Base-by-base conservation (phyloP, 2,888 invertebrate genomes). In the Pollenia griseotomentosa region DNA sequence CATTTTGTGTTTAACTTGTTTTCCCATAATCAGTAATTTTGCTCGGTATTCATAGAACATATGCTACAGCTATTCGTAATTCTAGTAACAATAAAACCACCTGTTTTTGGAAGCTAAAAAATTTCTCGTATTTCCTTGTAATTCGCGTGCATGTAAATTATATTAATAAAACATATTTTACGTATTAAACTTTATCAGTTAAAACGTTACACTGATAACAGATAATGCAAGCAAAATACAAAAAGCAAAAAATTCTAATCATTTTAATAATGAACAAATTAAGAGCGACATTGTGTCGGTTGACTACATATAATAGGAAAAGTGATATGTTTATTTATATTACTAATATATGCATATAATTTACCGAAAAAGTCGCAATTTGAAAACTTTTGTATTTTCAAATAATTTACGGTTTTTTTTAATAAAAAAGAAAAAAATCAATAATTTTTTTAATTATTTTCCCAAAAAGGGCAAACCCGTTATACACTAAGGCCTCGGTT, bases 91-190 rank as follows among this genome's bases (percentile, higher is more conserved):
- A 59, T 1, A 23, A 12, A 59, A 40, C 7, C 12, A 61, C 42
- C n/a, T 61, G 42, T 8, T 61, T 55, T 51, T 57, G 3, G 10
- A 3, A 23, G 23, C 19, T 57, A 57, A 12, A 23, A 4, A 59
- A 55, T 33, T 14, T 3, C 59, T 16, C 74, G 19, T n/a, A 61
- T 61, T 23, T 16, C 48, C 23, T 16, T 57, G 12, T 19, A 33
- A 40, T 11, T 70, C 23, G 12, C 40, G 5, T 14, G 33, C 63
- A 61, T 68, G 48, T 61, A 51, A 59, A 51, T 70, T 42, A 4
- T 75, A 75, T 79, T 71, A 48, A 73, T 73, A 48, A 33, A 33
- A 75, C 55, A 80, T 83, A 79, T 83, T 61, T 74, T 44, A 75
- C 44, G 79, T 75, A 70, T 10, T 11, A 46, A 12, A 12, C 14